A percentile compares a stretch with the other conserved stretches of the same genome.
These are phyloP conservation scores for Myotis davidii DNA, from an alignment of 2,113 vertebrate species.

Conservation along the genomic window DNA sequence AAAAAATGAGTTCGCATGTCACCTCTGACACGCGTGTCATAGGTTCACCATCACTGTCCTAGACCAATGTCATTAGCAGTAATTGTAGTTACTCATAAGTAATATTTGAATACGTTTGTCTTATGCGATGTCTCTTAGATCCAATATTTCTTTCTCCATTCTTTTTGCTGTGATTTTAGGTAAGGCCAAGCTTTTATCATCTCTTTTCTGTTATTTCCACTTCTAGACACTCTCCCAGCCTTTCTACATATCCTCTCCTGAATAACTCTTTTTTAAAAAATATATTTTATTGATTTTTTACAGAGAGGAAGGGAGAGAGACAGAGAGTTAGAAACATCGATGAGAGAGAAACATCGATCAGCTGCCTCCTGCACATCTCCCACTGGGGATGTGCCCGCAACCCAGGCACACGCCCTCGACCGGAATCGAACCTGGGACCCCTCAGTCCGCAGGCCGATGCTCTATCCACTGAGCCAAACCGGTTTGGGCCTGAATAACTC, in stretches of 20 bases:
- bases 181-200: not conserved
- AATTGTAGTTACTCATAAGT: constrained; percentile 18
- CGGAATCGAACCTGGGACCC: no score
- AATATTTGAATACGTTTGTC: constrained; percentile 46
- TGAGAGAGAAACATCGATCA: no score
- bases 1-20: no score
- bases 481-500: constrained; percentile 20
- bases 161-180: not conserved
- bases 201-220: not conserved
- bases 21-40: no score
- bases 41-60: not conserved
- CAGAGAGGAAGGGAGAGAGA: no score
- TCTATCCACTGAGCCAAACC: no score
- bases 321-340: no score
- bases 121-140: not conserved
- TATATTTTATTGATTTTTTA: no score
- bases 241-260: not conserved
- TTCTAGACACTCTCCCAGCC: not conserved
- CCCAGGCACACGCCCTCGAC: no score
- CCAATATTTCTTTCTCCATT: not conserved
- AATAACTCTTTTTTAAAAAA: constrained; percentile 45
- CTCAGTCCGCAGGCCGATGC: no score
- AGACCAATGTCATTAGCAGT: not conserved
- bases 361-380: no score
- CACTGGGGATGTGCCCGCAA: no score